A percentile compares a stretch with the other conserved stretches of the same genome.
Evolutionary conservation across 2,113 vertebrate genomes (phyloP).

Genomic region (Solea solea): DNA sequence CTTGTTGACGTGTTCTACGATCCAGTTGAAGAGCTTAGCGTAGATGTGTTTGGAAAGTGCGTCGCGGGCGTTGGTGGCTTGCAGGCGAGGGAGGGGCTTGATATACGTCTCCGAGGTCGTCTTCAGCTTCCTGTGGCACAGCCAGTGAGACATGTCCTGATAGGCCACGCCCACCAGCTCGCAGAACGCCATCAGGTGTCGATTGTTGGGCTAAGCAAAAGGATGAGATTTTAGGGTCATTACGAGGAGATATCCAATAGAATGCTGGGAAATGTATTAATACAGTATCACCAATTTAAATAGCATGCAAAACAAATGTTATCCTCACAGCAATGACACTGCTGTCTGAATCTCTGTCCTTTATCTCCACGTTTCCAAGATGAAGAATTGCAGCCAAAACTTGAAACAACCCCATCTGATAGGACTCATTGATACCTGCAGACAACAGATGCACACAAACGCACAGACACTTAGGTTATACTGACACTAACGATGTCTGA

Average conservation of each 20-base stretch:
- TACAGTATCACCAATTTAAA: too few species aligned
- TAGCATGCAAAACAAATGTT: background rate
- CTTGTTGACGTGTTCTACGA: conserved; percentile 95
- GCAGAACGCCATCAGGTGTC: conserved; percentile 90
- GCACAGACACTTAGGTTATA: background rate
- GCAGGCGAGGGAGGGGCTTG: conserved; percentile 92
- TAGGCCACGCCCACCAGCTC: conserved; percentile 95
- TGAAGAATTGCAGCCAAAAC: conserved; percentile 97
- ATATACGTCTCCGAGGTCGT: conserved; percentile 95
- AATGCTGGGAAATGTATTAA: too few species aligned
- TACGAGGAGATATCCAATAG: background rate
- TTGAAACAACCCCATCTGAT: conserved; percentile 96
- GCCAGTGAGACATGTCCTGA: conserved; percentile 97
- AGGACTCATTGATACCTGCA: conserved; percentile 92
- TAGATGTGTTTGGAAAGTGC: conserved; percentile 98
- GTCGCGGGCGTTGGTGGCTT: conserved; percentile 94
- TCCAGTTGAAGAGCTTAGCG: conserved; percentile 98
- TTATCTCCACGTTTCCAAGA: conserved; percentile 93
- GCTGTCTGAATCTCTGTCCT: conserved; percentile 93
- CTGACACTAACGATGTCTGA: background rate
- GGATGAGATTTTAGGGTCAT: background rate
- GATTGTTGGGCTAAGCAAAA: conserved; percentile 87
- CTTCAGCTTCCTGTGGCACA: conserved; percentile 95
- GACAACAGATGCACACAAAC: conserved; percentile 24
- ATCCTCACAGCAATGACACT: conserved; percentile 89